Percentiles rank a stretch among this genome's conserved stretches.
Evolutionary conservation across 1,140 invertebrate genomes (phyloP).

Genomic region (Drosophila lowei): DNA sequence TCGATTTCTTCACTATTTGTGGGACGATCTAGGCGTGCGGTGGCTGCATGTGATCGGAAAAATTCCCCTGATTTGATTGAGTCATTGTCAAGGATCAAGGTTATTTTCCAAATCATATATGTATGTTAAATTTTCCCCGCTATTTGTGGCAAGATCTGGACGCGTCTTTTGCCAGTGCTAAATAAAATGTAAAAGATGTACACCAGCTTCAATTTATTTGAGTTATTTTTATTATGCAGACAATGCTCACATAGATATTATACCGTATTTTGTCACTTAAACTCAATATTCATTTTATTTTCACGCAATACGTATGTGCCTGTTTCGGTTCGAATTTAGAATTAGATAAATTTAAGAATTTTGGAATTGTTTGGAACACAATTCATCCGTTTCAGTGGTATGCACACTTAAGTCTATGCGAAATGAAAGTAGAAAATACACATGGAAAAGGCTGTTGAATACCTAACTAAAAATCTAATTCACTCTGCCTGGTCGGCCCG

Average conservation of each 20-base stretch:
- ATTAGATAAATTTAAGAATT: constrained; percentile 73
- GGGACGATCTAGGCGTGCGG: too few species aligned
- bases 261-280: constrained; percentile 39
- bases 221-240: constrained; percentile 45
- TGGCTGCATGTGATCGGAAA: too few species aligned
- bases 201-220: constrained; percentile 14
- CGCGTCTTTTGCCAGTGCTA: too few species aligned
- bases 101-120: too few species aligned
- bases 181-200: background rate
- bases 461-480: constrained; percentile 64
- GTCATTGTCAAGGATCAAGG: too few species aligned
- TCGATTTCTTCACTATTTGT: too few species aligned
- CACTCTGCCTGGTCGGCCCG: constrained; percentile 48
- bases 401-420: constrained; percentile 52
- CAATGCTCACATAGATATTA: constrained; percentile 49
- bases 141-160: too few species aligned
- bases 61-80: too few species aligned
- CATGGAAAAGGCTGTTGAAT: constrained; percentile 31
- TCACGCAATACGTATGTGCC: constrained; percentile 37
- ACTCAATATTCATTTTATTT: constrained; percentile 40
- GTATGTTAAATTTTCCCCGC: too few species aligned
- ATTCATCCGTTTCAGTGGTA: constrained; percentile 44
- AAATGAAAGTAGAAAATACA: constrained; percentile 39
- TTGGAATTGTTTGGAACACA: constrained; percentile 69
- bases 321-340: constrained; percentile 53